These are phyloP conservation scores for Hyposoter didymator DNA, from an alignment of 2,888 invertebrate genomes.

Conservation along the genomic window DNA sequence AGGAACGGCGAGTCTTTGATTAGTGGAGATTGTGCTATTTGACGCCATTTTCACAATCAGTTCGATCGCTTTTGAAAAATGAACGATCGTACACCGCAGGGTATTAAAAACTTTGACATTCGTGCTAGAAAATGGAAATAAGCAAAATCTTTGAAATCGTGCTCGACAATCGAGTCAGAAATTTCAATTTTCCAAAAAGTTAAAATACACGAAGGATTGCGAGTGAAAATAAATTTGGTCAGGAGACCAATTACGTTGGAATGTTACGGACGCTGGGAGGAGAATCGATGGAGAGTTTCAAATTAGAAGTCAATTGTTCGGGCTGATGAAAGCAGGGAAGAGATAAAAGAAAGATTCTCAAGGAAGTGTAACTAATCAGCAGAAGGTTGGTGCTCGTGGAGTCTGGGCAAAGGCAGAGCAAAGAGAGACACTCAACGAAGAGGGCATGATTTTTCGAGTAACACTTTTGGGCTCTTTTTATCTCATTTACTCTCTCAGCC, in stretches of 20 bases:
- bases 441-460: constrained; percentile 63
- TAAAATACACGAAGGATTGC: not conserved
- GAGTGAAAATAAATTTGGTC: not conserved
- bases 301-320: constrained; percentile 76
- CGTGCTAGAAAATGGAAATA: not conserved
- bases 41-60: not conserved
- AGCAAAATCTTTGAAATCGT: not conserved
- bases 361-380: constrained; percentile 75
- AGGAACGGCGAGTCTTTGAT: not conserved
- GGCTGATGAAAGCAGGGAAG: constrained; percentile 8
- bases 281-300: constrained; percentile 58
- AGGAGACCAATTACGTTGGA: not conserved
- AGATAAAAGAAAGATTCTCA: constrained; percentile 1
- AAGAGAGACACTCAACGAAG: constrained; percentile 9
- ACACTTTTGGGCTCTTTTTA: constrained; percentile 62
- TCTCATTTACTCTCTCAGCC: constrained; percentile 62
- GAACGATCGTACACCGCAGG: not conserved
- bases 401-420: constrained; percentile 39
- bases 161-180: not conserved
- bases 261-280: constrained; percentile 18
- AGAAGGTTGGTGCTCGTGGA: constrained; percentile 69
- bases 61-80: not conserved
- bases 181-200: not conserved
- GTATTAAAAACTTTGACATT: not conserved
- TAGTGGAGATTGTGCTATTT: not conserved